Evolutionary conservation across 2,113 vertebrate genomes (phyloP), one percentile per base, ranked within the genome.

Genomic region (Romanogobio albipinnatus): DNA sequence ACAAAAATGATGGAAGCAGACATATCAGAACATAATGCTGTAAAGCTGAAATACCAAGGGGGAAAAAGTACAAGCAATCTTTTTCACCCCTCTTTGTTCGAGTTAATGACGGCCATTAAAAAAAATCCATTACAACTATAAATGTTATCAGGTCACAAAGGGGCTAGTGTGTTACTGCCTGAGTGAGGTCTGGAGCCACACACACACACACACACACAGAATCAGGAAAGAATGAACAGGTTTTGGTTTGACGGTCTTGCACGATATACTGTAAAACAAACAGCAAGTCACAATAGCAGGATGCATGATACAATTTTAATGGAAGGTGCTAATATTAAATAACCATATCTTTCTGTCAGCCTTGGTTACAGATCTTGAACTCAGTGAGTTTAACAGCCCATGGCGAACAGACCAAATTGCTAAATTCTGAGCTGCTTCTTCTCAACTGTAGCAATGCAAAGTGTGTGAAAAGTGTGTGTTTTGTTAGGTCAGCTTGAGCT

Each of bases 401-500:
- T 39, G 39, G 24, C 2, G 1, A 62, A 29, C 43, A 26, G 49
- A 13, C 33, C 36, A 81, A 81, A 62, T 29, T 29, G 13, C n/a
- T 33, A 26, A 68, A 66, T 66, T 26, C 3, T 29, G 39, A 47
- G 24, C 19, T 24, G n/a, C 9, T 51, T 29, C 24, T 36, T 68
- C 61, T 45, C 79, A 68, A 81, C 45, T n/a, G 45, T 13, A 1
- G 36, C 4, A 26, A 29, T 79, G 53, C 39, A 43, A 19, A 43
- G 36, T 92, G 94, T 4, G 89, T 95, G 96, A 97, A 96, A 94
- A 95, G 96, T 96, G 95, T 95, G 94, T 96, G 94, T 95, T 94
- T 92, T 93, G 93, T 94, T 89, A 91, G 87, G 87, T 90, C 85
- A 90, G 91, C 92, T 92, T 87, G 89, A 94, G 58, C 59, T 64